These are phyloP conservation scores for Tokudaia muenninki DNA, from an alignment of 2,797 vertebrate species.

Conservation along the genomic window DNA sequence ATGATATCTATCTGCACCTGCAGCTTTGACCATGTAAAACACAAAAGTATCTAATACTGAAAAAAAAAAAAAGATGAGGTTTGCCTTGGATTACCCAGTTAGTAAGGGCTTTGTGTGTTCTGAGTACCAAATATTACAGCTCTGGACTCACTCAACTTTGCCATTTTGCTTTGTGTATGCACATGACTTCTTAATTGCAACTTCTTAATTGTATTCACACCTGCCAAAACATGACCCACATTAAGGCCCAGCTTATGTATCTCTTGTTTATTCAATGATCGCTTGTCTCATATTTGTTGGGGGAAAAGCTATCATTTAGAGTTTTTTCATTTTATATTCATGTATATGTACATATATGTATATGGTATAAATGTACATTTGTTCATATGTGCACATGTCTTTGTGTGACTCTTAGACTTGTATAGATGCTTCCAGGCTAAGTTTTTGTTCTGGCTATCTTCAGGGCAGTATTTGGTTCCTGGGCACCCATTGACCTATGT, in stretches of 20 bases:
- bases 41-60: not conserved
- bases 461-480: not conserved
- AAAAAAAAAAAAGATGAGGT: not conserved
- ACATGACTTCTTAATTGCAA: not conserved
- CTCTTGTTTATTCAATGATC: not conserved
- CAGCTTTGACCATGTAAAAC: not conserved
- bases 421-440: not conserved
- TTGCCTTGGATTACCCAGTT: not conserved
- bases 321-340: not conserved
- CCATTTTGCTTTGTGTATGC: not conserved
- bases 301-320: not conserved
- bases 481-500: not conserved
- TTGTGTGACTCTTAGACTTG: not conserved
- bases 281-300: not conserved
- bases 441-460: accelerated
- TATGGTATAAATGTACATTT: not conserved
- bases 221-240: not conserved
- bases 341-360: not conserved
- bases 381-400: not conserved
- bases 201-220: not conserved
- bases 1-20: not conserved
- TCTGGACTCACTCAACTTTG: not conserved
- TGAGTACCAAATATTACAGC: not conserved
- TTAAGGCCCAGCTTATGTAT: not conserved
- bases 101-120: not conserved